Base-by-base conservation (phyloP, 2,888 invertebrate species). In the Chesias legatella region DNA sequence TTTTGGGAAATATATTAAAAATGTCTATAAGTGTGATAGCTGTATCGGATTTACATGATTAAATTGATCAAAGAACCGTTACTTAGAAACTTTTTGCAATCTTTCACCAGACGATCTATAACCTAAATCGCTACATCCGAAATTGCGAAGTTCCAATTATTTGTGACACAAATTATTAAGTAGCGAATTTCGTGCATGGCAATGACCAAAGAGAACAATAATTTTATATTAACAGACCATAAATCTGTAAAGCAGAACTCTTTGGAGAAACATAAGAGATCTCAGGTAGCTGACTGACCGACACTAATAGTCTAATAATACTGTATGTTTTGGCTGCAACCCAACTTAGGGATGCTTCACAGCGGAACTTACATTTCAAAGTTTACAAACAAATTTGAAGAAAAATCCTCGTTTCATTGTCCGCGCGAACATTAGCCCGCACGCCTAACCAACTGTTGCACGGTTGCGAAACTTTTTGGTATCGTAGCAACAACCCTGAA, bases 231-330 rank as follows among this genome's bases (percentile, higher is more conserved):
- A 52, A 47, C 31, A 31, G 37, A 39, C 35, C 46, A 51, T 65
- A 63, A 66, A 62, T 60, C 55, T 58, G 43, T 36, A 47, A 45
- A 37, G 9, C 41, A 47, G 41, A 46, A 31, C 28, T 42, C 38
- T 28, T 48, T 39, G 45, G 26, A 39, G 41, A 40, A 46, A 35
- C 43, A 26, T 43, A 37, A 39, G 33, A 38, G 33, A 38, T 21
- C 47, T 53, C 81, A 84, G 82, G 85, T 84, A 84, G 75, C 73
- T 64, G 56, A 62, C 63, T 53, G 58, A 58, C 63, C 63, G 73
- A 65, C 67, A 64, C 67, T 75, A 76, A 78, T 78, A 66, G 69
- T 79, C 85, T 85, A 85, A 82, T 83, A 80, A 84, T 85, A 85
- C 74, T 67, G 68, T 53, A 55, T 51, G 64, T 69, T 68, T 82